Conservation (phyloP, 2,888 invertebrate genomes). For the Pocota personata region DNA sequence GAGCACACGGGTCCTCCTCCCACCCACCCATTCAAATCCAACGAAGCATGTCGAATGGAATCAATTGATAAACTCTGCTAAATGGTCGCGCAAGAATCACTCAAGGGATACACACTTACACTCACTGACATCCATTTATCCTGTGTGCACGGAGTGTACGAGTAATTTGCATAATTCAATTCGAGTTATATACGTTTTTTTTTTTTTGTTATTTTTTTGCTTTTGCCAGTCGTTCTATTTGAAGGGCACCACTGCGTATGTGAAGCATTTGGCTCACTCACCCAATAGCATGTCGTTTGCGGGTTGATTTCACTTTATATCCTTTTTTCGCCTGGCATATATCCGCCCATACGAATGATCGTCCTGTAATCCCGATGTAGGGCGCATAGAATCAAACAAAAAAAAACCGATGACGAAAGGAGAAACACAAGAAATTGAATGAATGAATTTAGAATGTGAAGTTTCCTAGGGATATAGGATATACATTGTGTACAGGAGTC, state of each 20-base stretch:
- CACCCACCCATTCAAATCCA: conserved; percentile 28
- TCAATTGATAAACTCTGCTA: conserved; percentile 72
- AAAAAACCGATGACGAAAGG: conserved; percentile 10
- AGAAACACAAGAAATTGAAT: conserved; percentile 66
- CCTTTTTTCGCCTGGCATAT: conserved; percentile 33
- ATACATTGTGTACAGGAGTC: conserved; percentile 19
- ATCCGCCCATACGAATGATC: conserved; percentile 68
- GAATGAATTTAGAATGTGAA: conserved; percentile 70
- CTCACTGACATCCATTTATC: conserved; percentile 56
- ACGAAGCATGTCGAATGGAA: conserved; percentile 66
- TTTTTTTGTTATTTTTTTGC: conserved; percentile 1
- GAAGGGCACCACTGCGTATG: conserved; percentile 71
- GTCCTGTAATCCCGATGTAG: conserved; percentile 64
- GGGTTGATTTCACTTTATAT: conserved; percentile 73
- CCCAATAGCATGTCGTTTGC: conserved; percentile 69
- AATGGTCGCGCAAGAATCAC: conserved; percentile 72
- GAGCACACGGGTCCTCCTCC: neutral
- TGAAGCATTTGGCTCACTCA: conserved; percentile 67
- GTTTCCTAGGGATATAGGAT: conserved; percentile 60
- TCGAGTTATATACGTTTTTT: conserved; percentile 43
- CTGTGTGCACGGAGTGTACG: conserved; percentile 45
- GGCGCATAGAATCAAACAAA: conserved; percentile 35
- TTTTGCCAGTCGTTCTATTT: conserved; percentile 28
- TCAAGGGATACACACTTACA: conserved; percentile 42
- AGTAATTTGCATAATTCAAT: conserved; percentile 74